Base-by-base conservation (phyloP, 2,113 vertebrate genomes). In the Hystrix brachyura region DNA sequence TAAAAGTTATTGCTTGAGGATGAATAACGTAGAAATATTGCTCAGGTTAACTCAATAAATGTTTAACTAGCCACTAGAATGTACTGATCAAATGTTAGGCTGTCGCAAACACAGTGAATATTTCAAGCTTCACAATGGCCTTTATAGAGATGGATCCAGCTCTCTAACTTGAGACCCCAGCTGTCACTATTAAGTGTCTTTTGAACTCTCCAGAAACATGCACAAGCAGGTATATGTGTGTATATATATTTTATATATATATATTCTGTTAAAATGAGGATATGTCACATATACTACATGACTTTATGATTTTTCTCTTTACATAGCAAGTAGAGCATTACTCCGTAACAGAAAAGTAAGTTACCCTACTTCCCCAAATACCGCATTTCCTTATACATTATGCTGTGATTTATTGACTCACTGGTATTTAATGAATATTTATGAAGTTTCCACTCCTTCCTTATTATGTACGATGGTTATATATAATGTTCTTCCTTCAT, bases 1-100 rank as follows among this genome's bases (percentile, higher is more conserved):
- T 71, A 65, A 62, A 29, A 84, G 29, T 69, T 90, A 89, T 9
- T 90, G 23, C 25, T 84, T 32, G 5, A 74, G 23, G 38, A 29
- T 57, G 11, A 87, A 74, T 64, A 90, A 82, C 27, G 34, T 14
- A 92, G 32, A 95, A 94, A 92, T 78, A 90, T 7, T 96, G 64
- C 83, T 89, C 84, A 85, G 6, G 79, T 78, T 53, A 76, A 83
- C 43, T 67, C 46, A 94, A 43, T 0, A 65, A 90, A 82, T n/a
- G 6, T 90, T 95, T 67, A 78, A 46, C 76, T 84, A 90, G 51
- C 51, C 18, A n/a, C 59, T 72, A 32, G 9, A 69, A 85, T 4
- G 6, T 46, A 60, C 13, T 69, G 57, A 95, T 32, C 32, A 85
- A 87, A 53, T 81, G 25, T 53, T 62, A 85, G n/a, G 18, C 38